Evolutionary conservation across 2,797 vertebrate genomes (phyloP).

Genomic region (Decapterus maruadsi): DNA sequence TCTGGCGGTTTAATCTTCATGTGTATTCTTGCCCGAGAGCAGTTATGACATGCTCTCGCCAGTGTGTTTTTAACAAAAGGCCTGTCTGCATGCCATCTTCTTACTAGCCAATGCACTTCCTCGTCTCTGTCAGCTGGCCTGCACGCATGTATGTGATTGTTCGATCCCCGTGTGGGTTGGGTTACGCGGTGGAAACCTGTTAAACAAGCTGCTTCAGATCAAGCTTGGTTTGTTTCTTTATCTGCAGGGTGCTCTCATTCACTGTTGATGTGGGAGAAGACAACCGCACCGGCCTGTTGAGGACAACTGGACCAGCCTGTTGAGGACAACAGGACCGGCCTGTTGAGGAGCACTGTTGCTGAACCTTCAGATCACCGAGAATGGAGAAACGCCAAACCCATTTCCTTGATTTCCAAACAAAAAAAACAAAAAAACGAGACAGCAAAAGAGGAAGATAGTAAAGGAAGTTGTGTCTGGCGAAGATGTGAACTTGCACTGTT

Average conservation of each 20-base stretch:
- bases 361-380: constrained; percentile 27
- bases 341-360: constrained; percentile 20
- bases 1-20: constrained; percentile 22
- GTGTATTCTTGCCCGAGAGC: constrained; percentile 33
- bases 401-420: constrained; percentile 41
- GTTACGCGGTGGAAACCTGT: constrained; percentile 75
- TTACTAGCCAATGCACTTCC: constrained; percentile 31
- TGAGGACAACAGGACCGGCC: constrained; percentile 30
- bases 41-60: constrained; percentile 42
- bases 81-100: constrained; percentile 43
- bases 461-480: constrained; percentile 58
- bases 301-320: constrained; percentile 31
- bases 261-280: constrained; percentile 54
- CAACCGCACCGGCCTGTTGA: constrained; percentile 52
- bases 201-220: constrained; percentile 71
- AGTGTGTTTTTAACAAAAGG: constrained; percentile 45
- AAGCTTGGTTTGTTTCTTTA: constrained; percentile 69
- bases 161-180: constrained; percentile 57
- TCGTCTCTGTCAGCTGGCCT: constrained; percentile 13
- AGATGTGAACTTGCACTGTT: not conserved
- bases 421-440: constrained; percentile 52
- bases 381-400: fast-evolving
- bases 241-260: constrained; percentile 63
- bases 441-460: constrained; percentile 63
- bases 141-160: constrained; percentile 28